Evolutionary conservation across 2,797 vertebrate genomes (phyloP), one percentile per base, ranked within the genome.

Genomic region (Sebastes oblongus): DNA sequence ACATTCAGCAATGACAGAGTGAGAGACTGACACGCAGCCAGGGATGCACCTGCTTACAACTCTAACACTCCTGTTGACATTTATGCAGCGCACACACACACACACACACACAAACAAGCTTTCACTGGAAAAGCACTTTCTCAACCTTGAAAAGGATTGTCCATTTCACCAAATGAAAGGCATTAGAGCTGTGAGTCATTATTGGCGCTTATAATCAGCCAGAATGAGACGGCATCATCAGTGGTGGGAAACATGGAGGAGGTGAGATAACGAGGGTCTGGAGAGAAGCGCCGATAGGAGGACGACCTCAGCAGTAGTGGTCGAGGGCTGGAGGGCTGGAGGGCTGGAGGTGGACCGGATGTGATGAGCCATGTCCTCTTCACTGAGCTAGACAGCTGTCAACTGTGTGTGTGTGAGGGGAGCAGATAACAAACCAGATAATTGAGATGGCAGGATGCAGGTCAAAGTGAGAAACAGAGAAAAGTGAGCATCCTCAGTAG

Each of bases 181-280:
- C 78, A 86, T 87, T 81, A 88, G 61, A 79, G 85, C 18, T 30
- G 65, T 16, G 39, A 81, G 88, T 83, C 85, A 88, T 91, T 87
- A 81, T 56, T 67, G 82, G 36, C 14, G 14, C 65, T 83, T 68
- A 71, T 81, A 60, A 87, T 87, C 78, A 88, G 27, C 60, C 70
- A 3, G 34, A 36, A 42, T 25, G 66, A 80, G 74, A 32, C 24
- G 68, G 71, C 77, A 78, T 82, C 78, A 81, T 7, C 82, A 42
- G 61, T 8, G 1, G 20, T 7, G 56, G 73, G 69, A 55, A 59
- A 78, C 55, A 16, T n/a, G 77, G 55, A 27, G 27, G 75, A 36
- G 66, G 77, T 50, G 75, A 65, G 82, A 74, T 78, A 80, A 87
- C 18, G 25, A 83, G 68, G 62, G 65, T 66, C 34, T 30, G 62